Evolutionary conservation across 1,140 invertebrate species (phyloP), one percentile per base, ranked within the genome.

Genomic region (Eupeodes corollae): DNA sequence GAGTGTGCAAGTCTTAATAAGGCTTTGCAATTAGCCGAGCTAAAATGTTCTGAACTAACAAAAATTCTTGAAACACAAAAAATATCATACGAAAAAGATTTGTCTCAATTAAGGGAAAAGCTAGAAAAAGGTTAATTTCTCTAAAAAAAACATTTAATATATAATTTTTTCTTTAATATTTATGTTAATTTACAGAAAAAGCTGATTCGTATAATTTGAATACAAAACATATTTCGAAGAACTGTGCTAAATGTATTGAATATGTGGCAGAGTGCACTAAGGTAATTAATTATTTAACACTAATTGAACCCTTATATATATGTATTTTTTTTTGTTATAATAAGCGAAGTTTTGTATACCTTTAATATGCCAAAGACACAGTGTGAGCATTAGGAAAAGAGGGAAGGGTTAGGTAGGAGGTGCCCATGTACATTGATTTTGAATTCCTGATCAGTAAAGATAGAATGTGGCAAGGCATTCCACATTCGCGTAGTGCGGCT

Each of bases 21-120:
- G 0, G 56, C 53, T 12, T 42, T 67, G 6, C 50, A 67, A 44
- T 46, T 67, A 19, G 58, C 61, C 0, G 63, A 67, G 30, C 18
- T 67, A 0, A 67, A 66, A 33, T 52, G 53, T 0, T 49, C 59
- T 9, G 63, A 67, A 45, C 46, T 66, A 1, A n/a, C 51, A 3
- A 66, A 63, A 35, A 54, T 66, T 33, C 44, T 66, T 3, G 61
- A 63, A 16, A 48, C 57, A 0, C 57, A 56, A 32, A 66, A 63
- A 41, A 33, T 54, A 6, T 44, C 46, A 0, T 60, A 63, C 38
- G 61, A 66, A 34, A 50, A 53, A 1, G 63, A 67, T 10, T 32
- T 67, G 11, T 44, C 56, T 13, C 31, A 35, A 5, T 10, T 63
- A 38, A 56, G 55, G 5, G 53, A 62, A 5, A 56, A 56, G 39